Percentiles rank a stretch among this genome's conserved stretches.
Evolutionary conservation across 1,140 invertebrate species (phyloP).

Genomic region (Ceratoteleas bidentatus): DNA sequence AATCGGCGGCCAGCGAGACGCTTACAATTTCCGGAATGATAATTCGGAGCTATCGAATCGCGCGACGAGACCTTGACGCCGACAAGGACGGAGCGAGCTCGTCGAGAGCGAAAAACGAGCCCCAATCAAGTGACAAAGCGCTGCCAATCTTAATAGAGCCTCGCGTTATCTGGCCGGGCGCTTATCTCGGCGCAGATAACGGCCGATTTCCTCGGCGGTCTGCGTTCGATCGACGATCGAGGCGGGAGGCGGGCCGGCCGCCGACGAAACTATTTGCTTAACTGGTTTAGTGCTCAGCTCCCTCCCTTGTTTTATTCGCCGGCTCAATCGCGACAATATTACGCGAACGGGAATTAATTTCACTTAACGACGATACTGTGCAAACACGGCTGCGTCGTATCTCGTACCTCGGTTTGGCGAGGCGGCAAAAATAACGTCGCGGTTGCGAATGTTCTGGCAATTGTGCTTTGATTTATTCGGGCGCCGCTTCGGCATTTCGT

Average conservation of each 20-base stretch:
- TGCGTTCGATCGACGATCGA: conserved; percentile 71
- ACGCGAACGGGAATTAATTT: conserved; percentile 77
- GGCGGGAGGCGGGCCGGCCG: conserved; percentile 13
- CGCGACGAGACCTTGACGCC: conserved; percentile 32
- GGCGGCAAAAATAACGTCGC: conserved; percentile 10
- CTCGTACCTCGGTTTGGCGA: conserved; percentile 2
- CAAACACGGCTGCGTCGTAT: conserved; percentile 31
- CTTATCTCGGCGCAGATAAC: conserved; percentile 74
- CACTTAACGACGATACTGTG: conserved; percentile 55
- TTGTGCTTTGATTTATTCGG: too few relatives aligned
- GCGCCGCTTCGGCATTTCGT: too few relatives aligned
- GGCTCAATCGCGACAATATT: conserved; percentile 67
- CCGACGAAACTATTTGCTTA: conserved; percentile 73
- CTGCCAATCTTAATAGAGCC: conserved; percentile 53
- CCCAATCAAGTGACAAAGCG: conserved; percentile 50
- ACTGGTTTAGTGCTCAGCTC: conserved; percentile 70
- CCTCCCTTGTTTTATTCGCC: conserved; percentile 61
- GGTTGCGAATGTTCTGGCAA: background rate
- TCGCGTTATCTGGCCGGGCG: conserved; percentile 64
- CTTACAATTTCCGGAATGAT: conserved; percentile 46
- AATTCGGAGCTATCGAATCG: conserved; percentile 40
- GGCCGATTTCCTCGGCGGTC: conserved; percentile 70
- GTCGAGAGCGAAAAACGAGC: conserved; percentile 34
- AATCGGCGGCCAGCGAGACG: conserved; percentile 28
- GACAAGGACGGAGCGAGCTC: conserved; percentile 15